Evolutionary conservation across 1,140 invertebrate genomes (phyloP).

Genomic region (Acromyrmex charruanus): DNA sequence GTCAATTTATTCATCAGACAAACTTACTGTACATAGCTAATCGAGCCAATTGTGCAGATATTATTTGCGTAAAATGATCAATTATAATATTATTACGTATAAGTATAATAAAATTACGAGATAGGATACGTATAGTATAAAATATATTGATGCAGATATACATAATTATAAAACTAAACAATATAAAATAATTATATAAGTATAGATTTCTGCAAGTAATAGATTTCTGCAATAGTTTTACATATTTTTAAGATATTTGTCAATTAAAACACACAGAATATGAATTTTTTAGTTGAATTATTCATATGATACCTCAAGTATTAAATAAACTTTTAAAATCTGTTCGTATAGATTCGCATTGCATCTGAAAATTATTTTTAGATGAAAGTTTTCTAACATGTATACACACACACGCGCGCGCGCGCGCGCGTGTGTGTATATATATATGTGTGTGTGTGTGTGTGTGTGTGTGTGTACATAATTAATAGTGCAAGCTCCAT

Average conservation of each 20-base stretch:
- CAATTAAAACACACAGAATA: background rate
- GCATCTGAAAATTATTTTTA: background rate
- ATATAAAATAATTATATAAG: background rate
- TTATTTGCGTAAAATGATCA: background rate
- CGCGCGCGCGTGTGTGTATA: too few species aligned
- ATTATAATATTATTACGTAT: background rate
- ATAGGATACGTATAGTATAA: background rate
- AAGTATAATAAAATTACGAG: background rate
- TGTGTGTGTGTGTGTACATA: background rate
- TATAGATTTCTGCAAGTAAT: background rate
- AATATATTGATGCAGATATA: background rate
- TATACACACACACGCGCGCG: too few species aligned
- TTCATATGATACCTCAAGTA: background rate
- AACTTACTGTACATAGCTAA: background rate
- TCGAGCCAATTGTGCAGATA: background rate
- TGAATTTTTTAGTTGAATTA: background rate
- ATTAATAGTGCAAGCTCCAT: background rate
- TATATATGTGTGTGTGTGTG: background rate
- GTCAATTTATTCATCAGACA: background rate
- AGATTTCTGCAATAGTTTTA: background rate
- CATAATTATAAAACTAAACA: slow-evolving; percentile 8
- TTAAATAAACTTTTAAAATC: background rate
- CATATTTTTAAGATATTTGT: background rate
- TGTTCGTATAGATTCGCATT: background rate
- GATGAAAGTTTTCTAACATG: background rate